A percentile compares a stretch with the other conserved stretches of the same genome.
Conservation (phyloP, 2,888 invertebrate genomes). For the Laothoe populi region DNA sequence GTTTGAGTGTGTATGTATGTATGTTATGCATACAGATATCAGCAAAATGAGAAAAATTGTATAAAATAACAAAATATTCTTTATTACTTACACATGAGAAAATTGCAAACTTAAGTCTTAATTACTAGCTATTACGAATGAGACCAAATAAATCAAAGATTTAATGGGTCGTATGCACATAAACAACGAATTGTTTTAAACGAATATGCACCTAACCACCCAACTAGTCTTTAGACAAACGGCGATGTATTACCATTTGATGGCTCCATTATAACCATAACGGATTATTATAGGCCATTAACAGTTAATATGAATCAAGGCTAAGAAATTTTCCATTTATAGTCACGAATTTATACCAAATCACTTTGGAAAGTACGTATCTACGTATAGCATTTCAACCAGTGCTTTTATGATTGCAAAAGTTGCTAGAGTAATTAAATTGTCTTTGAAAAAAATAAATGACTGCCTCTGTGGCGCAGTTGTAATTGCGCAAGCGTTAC, state of each 20-base stretch:
- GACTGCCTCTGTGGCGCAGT: too few species aligned
- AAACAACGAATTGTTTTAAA: background rate
- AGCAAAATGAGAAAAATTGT: too few species aligned
- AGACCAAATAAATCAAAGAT: slow-evolving; percentile 11
- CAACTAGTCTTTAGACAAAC: slow-evolving; percentile 32
- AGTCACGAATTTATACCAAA: background rate
- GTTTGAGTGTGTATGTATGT: too few species aligned
- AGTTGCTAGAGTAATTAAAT: background rate
- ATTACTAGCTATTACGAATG: background rate
- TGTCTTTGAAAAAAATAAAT: too few species aligned
- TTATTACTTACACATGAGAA: background rate
- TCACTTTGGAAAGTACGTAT: background rate
- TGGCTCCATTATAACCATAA: slow-evolving; percentile 33
- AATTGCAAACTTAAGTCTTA: background rate
- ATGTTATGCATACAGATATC: too few species aligned
- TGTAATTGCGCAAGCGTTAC: too few species aligned
- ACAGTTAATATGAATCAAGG: slow-evolving; percentile 29
- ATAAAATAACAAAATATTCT: too few species aligned
- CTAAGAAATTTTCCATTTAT: slow-evolving; percentile 10
- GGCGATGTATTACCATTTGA: slow-evolving; percentile 37
- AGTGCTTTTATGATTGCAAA: background rate
- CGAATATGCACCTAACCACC: background rate
- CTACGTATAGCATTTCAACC: background rate
- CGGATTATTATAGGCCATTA: slow-evolving; percentile 37
- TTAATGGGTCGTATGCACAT: background rate